phyloP scores from a whole-genome alignment of 2,797 vertebrate genomes.

The Discoglossus pictus region DNA sequence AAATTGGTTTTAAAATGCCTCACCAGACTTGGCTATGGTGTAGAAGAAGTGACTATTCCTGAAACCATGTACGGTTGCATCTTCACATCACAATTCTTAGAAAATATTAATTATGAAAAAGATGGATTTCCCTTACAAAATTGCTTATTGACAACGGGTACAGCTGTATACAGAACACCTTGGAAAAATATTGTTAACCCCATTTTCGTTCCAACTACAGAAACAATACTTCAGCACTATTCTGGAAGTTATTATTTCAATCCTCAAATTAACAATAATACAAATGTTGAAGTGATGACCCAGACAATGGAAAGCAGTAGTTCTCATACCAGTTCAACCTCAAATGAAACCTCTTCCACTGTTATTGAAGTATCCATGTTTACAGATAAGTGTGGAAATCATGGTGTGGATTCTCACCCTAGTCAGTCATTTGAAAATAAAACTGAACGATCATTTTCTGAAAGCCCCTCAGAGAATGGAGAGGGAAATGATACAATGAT shows the following conservation, averaged over 20 bases:
- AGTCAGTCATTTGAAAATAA: neutral
- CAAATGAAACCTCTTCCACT: conserved; percentile 66
- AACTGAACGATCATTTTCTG: neutral
- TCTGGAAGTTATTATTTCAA: conserved; percentile 62
- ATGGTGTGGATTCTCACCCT: neutral
- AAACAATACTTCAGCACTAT: conserved; percentile 70
- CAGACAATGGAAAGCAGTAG: conserved; percentile 76
- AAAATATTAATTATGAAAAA: conserved; percentile 75
- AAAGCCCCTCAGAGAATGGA: neutral
- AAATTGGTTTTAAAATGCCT: conserved; percentile 84
- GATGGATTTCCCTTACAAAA: conserved; percentile 75
- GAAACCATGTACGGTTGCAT: conserved; percentile 80
- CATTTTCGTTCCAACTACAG: conserved; percentile 70
- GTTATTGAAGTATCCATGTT: conserved; percentile 64
- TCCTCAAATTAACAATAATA: conserved; percentile 67
- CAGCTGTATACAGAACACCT: conserved; percentile 73
- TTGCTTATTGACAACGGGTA: conserved; percentile 79
- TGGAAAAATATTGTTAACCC: conserved; percentile 83
- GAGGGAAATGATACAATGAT: neutral
- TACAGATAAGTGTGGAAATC: conserved; percentile 45
- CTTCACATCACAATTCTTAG: conserved; percentile 80
- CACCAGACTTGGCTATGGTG: conserved; percentile 72
- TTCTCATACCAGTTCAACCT: conserved; percentile 62
- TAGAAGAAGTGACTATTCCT: conserved; percentile 75
- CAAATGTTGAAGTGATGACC: conserved; percentile 63